These are phyloP conservation scores for Sweltsa coloradensis DNA, from an alignment of 1,140 invertebrate species.

Conservation along the genomic window DNA sequence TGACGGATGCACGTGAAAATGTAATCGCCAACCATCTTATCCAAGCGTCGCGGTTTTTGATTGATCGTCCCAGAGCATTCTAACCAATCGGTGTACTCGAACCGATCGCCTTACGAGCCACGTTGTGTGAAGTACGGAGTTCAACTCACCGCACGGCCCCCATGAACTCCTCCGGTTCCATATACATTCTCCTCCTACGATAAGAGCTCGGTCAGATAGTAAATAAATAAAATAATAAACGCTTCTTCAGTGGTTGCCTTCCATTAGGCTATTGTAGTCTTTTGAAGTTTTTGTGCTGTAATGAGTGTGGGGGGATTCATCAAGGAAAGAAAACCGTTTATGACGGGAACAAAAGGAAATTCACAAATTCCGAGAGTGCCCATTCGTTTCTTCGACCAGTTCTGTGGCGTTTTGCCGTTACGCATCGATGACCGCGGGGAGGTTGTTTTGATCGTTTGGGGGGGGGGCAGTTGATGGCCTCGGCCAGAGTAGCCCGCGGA, in stretches of 20 bases:
- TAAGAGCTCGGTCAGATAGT: slow-evolving; percentile 74
- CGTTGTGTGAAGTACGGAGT: slow-evolving; percentile 72
- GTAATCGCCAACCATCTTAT: slow-evolving; percentile 94
- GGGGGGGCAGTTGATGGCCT: slow-evolving; percentile 77
- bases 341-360: slow-evolving; percentile 88
- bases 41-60: slow-evolving; percentile 73
- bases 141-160: slow-evolving; percentile 64
- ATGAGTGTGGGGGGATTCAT: slow-evolving; percentile 67
- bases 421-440: slow-evolving; percentile 64
- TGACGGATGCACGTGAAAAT: slow-evolving; percentile 93
- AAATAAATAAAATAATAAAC: slow-evolving; percentile 88
- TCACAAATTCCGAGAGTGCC: slow-evolving; percentile 64
- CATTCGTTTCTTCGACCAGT: slow-evolving; percentile 74
- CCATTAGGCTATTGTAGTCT: slow-evolving; percentile 84
- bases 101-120: slow-evolving; percentile 71
- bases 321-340: slow-evolving; percentile 84
- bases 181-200: slow-evolving; percentile 72
- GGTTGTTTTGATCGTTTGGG: slow-evolving; percentile 49
- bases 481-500: slow-evolving; percentile 61
- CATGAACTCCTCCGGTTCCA: slow-evolving; percentile 60
- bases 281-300: slow-evolving; percentile 83
- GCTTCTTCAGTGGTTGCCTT: slow-evolving; percentile 90
- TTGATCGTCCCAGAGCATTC: slow-evolving; percentile 74
- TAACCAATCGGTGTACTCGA: slow-evolving; percentile 87
- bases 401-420: slow-evolving; percentile 50